phyloP scores from a whole-genome alignment of 1,140 invertebrate species.

The Rhopalosiphum maidis region DNA sequence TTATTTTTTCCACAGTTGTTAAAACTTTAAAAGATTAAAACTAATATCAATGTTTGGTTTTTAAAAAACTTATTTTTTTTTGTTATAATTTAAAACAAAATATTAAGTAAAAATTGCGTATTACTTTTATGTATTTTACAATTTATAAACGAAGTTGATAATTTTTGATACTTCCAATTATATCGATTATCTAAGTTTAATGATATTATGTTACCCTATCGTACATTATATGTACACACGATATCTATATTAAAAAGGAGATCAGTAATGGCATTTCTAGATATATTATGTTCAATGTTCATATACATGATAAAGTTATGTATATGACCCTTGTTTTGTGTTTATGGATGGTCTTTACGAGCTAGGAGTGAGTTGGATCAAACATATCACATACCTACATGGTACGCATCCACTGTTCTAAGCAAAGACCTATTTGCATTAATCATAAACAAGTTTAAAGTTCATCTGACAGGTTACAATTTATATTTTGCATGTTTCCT shows the following conservation, averaged over 20 bases:
- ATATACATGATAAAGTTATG: background rate
- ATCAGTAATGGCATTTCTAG: background rate
- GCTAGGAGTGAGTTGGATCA: background rate
- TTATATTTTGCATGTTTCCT: background rate
- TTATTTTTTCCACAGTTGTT: background rate
- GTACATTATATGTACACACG: background rate
- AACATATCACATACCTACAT: background rate
- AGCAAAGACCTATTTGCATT: background rate
- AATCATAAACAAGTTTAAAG: conserved; percentile 29
- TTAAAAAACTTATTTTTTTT: no score
- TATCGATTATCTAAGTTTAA: background rate
- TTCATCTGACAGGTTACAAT: background rate
- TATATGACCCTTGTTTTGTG: conserved; percentile 16
- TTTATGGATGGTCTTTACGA: background rate
- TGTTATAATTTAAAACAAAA: background rate
- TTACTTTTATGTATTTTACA: background rate
- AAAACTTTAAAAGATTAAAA: no score
- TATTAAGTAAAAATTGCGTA: background rate
- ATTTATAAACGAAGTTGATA: background rate
- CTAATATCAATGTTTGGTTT: no score
- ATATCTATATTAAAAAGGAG: background rate
- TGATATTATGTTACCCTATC: background rate
- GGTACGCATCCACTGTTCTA: background rate
- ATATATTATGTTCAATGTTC: background rate
- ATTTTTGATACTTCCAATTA: background rate